phyloP scores from a whole-genome alignment of 2,113 vertebrate genomes.

The Nyctibius bracteatus region DNA sequence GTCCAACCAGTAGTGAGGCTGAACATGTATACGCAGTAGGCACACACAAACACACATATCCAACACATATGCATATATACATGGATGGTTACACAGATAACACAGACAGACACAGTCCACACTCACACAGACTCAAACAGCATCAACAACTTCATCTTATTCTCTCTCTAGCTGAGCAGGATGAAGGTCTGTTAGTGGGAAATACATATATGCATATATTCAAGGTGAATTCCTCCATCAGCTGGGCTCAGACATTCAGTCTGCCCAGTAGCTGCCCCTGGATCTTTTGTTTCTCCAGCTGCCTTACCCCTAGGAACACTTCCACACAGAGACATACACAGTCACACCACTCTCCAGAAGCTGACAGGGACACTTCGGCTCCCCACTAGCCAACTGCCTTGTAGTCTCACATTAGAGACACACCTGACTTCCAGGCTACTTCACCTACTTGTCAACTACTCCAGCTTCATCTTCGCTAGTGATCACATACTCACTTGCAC shows the following conservation, averaged over 20 bases:
- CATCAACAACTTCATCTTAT: neutral
- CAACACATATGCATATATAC: neutral
- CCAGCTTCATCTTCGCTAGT: neutral
- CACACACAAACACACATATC: neutral
- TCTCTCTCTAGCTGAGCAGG: too few relatives aligned
- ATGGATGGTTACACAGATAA: neutral
- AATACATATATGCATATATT: neutral
- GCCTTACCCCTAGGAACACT: neutral
- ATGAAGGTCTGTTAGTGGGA: too few relatives aligned
- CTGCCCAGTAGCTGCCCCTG: neutral
- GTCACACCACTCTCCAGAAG: neutral
- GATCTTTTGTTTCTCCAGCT: neutral
- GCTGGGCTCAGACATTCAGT: neutral
- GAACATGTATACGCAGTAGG: neutral
- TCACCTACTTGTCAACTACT: neutral
- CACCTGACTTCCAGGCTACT: neutral
- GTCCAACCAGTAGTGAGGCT: neutral
- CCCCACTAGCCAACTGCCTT: neutral
- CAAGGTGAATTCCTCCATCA: neutral
- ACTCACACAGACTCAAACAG: neutral
- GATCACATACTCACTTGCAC: neutral
- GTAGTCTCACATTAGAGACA: neutral
- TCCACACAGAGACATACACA: neutral
- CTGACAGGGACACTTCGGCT: neutral
- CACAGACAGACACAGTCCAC: neutral